A percentile compares a stretch with the other conserved stretches of the same genome.
phyloP scores from a whole-genome alignment of 2,888 invertebrate species.

The Napeogenes inachia region DNA sequence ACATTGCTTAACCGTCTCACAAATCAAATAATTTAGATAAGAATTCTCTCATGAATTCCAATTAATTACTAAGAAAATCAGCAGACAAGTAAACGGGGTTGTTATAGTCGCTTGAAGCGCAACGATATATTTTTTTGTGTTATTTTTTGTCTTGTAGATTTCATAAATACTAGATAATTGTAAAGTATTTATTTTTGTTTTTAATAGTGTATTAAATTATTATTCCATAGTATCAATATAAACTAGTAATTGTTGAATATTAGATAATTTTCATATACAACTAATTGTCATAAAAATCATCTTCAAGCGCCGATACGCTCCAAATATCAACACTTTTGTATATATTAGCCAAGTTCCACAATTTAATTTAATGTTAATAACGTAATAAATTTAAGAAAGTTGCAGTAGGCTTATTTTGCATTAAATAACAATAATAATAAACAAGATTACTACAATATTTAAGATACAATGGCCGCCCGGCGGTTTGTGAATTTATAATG shows the following conservation, averaged over 20 bases:
- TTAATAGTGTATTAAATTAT: no score
- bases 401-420: neutral
- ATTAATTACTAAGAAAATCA: slow-evolving; percentile 29
- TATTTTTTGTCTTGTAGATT: no score
- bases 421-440: neutral
- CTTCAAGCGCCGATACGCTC: no score
- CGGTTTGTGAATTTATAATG: neutral
- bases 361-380: neutral
- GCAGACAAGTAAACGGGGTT: slow-evolving; percentile 20
- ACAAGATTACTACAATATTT: neutral
- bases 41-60: slow-evolving; percentile 29
- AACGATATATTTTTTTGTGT: no score
- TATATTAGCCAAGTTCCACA: neutral
- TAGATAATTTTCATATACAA: no score
- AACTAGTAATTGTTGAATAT: no score
- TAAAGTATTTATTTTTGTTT: no score
- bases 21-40: slow-evolving; percentile 30
- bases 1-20: slow-evolving; percentile 31
- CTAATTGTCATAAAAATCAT: neutral
- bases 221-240: no score
- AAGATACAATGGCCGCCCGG: neutral
- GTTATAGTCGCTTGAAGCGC: slow-evolving; percentile 1
- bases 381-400: neutral
- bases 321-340: neutral
- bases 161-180: no score